Conservation (phyloP, 2,113 vertebrate genomes). For the Regulus satrapa region DNA sequence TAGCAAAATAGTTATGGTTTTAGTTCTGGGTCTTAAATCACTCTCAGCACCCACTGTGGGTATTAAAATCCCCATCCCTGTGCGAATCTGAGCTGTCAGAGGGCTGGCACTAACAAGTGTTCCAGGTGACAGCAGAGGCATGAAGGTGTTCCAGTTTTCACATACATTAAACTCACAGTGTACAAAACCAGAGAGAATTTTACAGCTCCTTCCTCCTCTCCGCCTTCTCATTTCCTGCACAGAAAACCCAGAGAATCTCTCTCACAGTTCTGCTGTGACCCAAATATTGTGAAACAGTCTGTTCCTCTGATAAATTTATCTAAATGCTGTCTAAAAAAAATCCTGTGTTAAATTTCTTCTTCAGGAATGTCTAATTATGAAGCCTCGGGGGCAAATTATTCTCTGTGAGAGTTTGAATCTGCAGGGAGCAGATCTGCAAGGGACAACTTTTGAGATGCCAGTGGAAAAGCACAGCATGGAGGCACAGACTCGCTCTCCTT, state of each 20-base stretch:
- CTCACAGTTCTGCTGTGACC: constrained; percentile 17
- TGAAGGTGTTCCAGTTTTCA: neutral
- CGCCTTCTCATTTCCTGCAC: constrained; percentile 41
- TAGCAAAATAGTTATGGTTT: neutral
- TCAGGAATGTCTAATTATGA: neutral
- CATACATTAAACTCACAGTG: neutral
- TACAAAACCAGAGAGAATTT: neutral
- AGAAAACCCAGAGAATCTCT: constrained; percentile 16
- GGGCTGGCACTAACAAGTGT: neutral
- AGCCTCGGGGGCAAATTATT: neutral
- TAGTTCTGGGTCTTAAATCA: neutral
- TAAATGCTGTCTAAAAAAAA: neutral
- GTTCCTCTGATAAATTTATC: constrained; percentile 22
- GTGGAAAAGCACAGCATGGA: neutral
- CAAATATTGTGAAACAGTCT: constrained; percentile 50
- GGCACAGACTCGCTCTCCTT: neutral
- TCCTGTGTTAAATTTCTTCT: neutral
- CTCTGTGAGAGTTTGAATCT: neutral
- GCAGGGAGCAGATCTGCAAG: neutral
- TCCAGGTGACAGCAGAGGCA: neutral
- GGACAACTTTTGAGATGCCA: neutral
- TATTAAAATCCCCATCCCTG: neutral
- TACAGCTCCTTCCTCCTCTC: constrained; percentile 37
- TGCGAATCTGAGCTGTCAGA: neutral
- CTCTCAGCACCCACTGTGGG: neutral